These are phyloP conservation scores for Pantherophis alleghaniensis DNA, from an alignment of 2,797 vertebrate genomes.

Conservation along the genomic window DNA sequence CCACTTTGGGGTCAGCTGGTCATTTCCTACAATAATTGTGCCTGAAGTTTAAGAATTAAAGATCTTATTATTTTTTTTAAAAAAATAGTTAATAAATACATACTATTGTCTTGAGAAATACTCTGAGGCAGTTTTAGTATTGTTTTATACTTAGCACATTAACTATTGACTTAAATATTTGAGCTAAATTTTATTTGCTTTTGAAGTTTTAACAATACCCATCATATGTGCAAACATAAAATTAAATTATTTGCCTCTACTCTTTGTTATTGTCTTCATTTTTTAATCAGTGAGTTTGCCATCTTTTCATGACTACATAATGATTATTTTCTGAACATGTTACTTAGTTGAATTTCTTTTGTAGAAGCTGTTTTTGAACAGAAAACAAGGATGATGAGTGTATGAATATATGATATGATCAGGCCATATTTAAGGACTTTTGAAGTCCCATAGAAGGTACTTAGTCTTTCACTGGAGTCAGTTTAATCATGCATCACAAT, in stretches of 20 bases:
- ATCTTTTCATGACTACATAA: conserved; percentile 24
- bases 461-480: not conserved
- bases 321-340: not conserved
- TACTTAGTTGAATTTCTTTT: not conserved
- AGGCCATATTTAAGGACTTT: not conserved
- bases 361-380: not conserved
- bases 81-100: conserved; percentile 22
- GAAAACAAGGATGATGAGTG: not conserved
- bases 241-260: conserved; percentile 23
- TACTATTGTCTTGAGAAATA: conserved; percentile 11
- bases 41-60: not conserved
- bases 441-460: not conserved
- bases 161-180: not conserved
- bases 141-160: not conserved
- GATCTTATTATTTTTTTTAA: not conserved
- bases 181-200: conserved; percentile 10
- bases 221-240: conserved; percentile 10
- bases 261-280: conserved; percentile 3
- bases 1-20: not conserved
- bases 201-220: not conserved
- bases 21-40: not conserved
- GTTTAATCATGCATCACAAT: not conserved
- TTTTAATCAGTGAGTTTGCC: not conserved
- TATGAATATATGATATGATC: not conserved
- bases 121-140: not conserved